These are phyloP conservation scores for Alloscopus bannaensis DNA, from an alignment of 2,888 invertebrate species.

Conservation along the genomic window DNA sequence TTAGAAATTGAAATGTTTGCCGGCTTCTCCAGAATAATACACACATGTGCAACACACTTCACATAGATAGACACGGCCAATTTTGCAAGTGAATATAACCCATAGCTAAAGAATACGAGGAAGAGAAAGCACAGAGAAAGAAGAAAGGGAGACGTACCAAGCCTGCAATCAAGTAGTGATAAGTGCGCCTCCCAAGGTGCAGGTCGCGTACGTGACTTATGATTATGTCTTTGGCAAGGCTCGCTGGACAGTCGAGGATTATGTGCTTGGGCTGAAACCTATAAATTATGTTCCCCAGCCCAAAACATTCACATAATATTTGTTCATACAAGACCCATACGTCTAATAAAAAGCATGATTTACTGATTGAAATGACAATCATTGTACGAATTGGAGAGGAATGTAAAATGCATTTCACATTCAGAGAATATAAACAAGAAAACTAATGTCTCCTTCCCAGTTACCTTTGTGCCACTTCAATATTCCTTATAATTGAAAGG, in stretches of 20 bases:
- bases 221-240: constrained; percentile 92
- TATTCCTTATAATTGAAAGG: constrained; percentile 87
- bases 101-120: not conserved
- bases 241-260: constrained; percentile 92
- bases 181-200: constrained; percentile 90
- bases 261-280: constrained; percentile 90
- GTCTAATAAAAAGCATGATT: not conserved
- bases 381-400: not conserved
- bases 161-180: constrained; percentile 93
- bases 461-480: constrained; percentile 88
- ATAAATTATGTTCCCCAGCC: constrained; percentile 5
- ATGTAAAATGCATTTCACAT: constrained; percentile 5
- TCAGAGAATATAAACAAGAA: not conserved
- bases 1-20: constrained; percentile 41
- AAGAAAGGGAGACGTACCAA: constrained; percentile 79
- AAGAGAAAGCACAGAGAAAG: constrained; percentile 18
- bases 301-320: not conserved
- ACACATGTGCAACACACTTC: no score
- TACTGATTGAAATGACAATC: not conserved
- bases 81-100: not conserved
- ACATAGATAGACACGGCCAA: not conserved
- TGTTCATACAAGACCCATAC: no score
- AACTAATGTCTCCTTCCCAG: constrained; percentile 4
- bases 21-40: no score
- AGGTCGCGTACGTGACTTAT: constrained; percentile 92